phyloP scores from a whole-genome alignment of 2,113 vertebrate species.

The Cavia porcellus region DNA sequence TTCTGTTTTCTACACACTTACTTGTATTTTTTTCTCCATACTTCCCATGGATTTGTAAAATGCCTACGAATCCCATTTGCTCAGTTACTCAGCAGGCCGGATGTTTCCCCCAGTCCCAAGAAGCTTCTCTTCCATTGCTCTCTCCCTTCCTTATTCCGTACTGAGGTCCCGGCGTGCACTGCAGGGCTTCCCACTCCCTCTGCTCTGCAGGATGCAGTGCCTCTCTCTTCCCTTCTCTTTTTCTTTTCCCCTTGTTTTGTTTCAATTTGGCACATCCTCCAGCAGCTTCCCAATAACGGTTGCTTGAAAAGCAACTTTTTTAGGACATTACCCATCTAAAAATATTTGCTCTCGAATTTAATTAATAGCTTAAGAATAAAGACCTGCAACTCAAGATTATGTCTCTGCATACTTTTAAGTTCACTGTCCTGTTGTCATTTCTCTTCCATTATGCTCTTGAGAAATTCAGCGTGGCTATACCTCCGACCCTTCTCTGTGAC shows the following conservation, averaged over 20 bases:
- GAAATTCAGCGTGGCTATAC: neutral
- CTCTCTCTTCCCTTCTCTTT: neutral
- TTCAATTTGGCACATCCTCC: neutral
- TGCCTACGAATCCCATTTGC: neutral
- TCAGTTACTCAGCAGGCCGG: neutral
- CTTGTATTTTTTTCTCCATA: neutral
- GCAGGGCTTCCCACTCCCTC: neutral
- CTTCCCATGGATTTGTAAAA: neutral
- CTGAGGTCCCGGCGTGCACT: too few relatives aligned
- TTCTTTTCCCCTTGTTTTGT: neutral
- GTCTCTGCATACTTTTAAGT: neutral
- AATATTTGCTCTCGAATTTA: conserved; percentile 32
- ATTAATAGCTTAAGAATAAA: neutral
- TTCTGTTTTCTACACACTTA: neutral
- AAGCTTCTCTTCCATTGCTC: neutral
- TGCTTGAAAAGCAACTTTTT: neutral
- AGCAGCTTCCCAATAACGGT: neutral
- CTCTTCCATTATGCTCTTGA: neutral
- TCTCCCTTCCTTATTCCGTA: neutral
- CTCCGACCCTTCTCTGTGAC: neutral
- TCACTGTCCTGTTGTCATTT: neutral
- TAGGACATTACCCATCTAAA: neutral
- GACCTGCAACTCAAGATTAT: neutral
- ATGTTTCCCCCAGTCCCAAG: neutral
- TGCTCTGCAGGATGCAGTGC: neutral